These are phyloP conservation scores for Dermatemys mawii DNA, from an alignment of 2,113 vertebrate species.

Conservation along the genomic window DNA sequence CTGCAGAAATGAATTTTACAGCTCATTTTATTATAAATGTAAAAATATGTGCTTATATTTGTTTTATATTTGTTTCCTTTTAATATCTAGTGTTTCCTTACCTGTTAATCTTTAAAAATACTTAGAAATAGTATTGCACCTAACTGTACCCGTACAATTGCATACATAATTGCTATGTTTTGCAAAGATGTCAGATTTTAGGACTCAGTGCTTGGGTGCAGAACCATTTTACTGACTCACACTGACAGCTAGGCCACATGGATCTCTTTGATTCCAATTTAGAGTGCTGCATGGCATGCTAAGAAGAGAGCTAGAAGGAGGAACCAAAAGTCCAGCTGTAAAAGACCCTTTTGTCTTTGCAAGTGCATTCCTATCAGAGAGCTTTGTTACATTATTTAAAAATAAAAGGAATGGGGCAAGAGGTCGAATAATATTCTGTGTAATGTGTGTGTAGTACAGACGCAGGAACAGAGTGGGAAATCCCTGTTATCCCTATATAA, in stretches of 20 bases:
- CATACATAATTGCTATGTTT: not conserved
- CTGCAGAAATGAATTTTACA: not conserved
- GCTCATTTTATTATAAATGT: not conserved
- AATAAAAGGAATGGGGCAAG: not conserved
- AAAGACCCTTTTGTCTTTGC: conserved; percentile 3
- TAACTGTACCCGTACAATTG: not conserved
- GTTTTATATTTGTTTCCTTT: not conserved
- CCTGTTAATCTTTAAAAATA: not conserved
- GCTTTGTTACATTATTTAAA: not conserved
- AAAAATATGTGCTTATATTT: not conserved
- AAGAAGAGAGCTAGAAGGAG: not conserved
- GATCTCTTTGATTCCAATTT: not conserved
- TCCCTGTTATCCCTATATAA: not conserved
- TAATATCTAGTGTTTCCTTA: not conserved
- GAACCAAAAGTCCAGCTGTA: not conserved
- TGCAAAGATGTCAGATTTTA: not conserved
- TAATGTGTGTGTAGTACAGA: not conserved
- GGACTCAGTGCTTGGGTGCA: rapidly evolving
- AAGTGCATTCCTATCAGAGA: not conserved
- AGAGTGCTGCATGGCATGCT: not conserved
- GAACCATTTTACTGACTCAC: not conserved
- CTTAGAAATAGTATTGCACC: not conserved
- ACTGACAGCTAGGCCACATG: not conserved
- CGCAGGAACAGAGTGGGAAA: not conserved
- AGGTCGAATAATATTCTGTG: not conserved